Evolutionary conservation across 2,113 vertebrate genomes (phyloP), one percentile per base, ranked within the genome.

Genomic region (Hemiprocne comata): DNA sequence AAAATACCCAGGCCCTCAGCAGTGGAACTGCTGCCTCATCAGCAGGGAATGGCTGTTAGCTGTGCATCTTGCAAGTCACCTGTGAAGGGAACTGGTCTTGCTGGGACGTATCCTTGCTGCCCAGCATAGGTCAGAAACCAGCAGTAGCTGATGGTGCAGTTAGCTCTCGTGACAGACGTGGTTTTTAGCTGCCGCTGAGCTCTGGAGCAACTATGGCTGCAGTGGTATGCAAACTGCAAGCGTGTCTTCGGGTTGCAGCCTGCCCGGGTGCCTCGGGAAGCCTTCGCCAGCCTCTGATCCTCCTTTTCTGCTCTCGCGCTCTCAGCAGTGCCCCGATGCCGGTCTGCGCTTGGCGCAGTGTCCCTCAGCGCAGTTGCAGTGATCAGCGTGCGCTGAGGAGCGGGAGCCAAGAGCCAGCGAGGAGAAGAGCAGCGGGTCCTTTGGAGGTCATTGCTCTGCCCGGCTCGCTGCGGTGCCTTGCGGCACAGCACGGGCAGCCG

Each of bases 131-230:
- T 11, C 17, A 33, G 50, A 40, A 66, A 11, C 9, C 10, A 3
- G 33, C 50, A 25, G 61, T 4, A 15, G 55, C 20, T 0, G 10
- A 33, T 72, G 1, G 1, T 5, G 51, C 57, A 3, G 57, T 19
- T 17, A 11, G 17, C 31, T 14, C 0, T 1, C 11, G 21, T 16
- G 15, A 9, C 1, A 2, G 17, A 24, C 9, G 1, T 3, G 54
- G 9, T 9, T 73, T 69, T 13, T 6, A 54, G 65, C 66, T 16
- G 65, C 76, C 14, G 58, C 76, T 5, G 64, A 58, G 44, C 69
- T 66, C 36, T 10, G 2, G 2, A 23, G 73, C 21, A 1, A 1
- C 42, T 8, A 6, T 0, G 1, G 29, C 80, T 4, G 71, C 72
- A 38, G 71, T 1, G 2, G 36, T 66, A 10, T 1, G 5, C n/a